phyloP scores from a whole-genome alignment of 1,140 invertebrate genomes.

The Brachionus paranguensis region DNA sequence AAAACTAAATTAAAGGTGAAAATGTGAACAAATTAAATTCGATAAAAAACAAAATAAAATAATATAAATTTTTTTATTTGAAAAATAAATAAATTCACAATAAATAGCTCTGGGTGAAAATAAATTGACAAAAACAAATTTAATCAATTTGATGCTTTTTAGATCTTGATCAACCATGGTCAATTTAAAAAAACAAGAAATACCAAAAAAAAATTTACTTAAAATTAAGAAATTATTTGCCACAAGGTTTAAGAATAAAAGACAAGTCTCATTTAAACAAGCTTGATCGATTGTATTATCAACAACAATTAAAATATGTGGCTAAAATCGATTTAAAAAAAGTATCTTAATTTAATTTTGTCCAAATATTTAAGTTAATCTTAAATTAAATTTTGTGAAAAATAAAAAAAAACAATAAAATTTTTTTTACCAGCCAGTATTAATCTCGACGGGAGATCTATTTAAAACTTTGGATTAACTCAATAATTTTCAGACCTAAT shows the following conservation, averaged over 20 bases:
- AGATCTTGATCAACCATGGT: background rate
- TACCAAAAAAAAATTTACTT: background rate
- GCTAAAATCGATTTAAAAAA: background rate
- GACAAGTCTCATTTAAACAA: background rate
- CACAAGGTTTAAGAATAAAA: background rate
- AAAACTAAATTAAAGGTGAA: background rate
- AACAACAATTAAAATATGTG: background rate
- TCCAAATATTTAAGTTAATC: background rate
- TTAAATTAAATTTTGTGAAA: background rate
- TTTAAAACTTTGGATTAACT: background rate
- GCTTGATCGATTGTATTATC: background rate
- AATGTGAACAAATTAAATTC: background rate
- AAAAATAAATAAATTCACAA: background rate
- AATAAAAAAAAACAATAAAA: background rate
- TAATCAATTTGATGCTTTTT: background rate
- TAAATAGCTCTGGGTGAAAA: background rate
- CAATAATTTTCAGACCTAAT: background rate
- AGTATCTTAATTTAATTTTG: background rate
- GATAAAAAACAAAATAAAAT: background rate
- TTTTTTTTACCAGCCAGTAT: background rate
- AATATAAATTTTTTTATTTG: background rate
- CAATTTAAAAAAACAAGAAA: background rate
- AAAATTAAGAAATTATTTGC: background rate
- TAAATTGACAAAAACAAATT: background rate
- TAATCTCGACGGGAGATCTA: background rate